Percentiles rank a stretch among this genome's conserved stretches.
Conservation (phyloP, 2,113 vertebrate genomes). For the Dipodomys spectabilis region DNA sequence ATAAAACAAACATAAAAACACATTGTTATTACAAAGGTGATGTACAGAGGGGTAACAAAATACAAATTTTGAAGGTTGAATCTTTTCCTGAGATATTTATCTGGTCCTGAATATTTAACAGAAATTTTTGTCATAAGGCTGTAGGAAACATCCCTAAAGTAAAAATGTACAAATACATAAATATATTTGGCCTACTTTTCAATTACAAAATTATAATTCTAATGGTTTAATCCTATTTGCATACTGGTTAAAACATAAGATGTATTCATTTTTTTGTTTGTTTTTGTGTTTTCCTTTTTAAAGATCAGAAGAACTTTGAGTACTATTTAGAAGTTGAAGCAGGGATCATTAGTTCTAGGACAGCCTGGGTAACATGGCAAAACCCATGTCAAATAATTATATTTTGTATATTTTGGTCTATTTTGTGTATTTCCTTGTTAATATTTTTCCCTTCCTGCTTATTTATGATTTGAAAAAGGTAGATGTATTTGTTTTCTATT, state of each 20-base stretch:
- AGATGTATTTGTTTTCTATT: not conserved
- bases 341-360: not conserved
- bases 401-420: not conserved
- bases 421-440: constrained; percentile 2
- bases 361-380: too few relatives aligned
- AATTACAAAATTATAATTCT: not conserved
- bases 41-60: not conserved
- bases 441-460: constrained; percentile 23
- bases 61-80: not conserved
- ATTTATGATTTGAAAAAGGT: constrained; percentile 3
- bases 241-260: constrained; percentile 28
- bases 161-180: constrained; percentile 7
- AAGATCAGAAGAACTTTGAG: not conserved
- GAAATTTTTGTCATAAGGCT: constrained; percentile 26
- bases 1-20: not conserved
- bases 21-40: too few relatives aligned
- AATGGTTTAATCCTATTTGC: constrained; percentile 51
- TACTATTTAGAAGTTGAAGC: not conserved
- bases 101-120: constrained; percentile 49
- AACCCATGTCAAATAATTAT: not conserved
- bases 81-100: not conserved
- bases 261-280: not conserved
- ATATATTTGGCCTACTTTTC: constrained; percentile 30
- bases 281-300: not conserved
- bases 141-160: not conserved